Percentiles rank a stretch among this genome's conserved stretches.
Evolutionary conservation across 2,888 invertebrate species (phyloP).

Genomic region (Volucella bombylans): DNA sequence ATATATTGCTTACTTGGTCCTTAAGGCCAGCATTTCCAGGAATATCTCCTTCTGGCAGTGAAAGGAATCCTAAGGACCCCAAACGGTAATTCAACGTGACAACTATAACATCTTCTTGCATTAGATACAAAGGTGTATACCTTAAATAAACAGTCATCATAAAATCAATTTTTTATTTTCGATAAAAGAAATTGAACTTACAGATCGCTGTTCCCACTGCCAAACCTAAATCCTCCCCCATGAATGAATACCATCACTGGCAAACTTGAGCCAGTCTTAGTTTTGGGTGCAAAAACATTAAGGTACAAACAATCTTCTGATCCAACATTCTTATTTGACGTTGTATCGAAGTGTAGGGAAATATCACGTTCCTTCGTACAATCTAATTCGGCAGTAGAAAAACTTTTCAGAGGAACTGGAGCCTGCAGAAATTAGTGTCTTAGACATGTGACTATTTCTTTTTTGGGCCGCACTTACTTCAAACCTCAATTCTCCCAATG

Average conservation of each 20-base stretch:
- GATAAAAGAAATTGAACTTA: constrained; percentile 63
- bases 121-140: constrained; percentile 79
- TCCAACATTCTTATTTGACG: constrained; percentile 76
- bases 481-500: constrained; percentile 82
- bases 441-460: not conserved
- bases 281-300: constrained; percentile 80
- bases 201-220: constrained; percentile 79
- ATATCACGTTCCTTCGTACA: constrained; percentile 79
- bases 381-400: constrained; percentile 78
- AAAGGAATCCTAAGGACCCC: constrained; percentile 80
- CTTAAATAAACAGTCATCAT: constrained; percentile 71
- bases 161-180: not conserved
- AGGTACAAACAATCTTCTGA: constrained; percentile 81
- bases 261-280: constrained; percentile 69
- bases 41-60: constrained; percentile 79
- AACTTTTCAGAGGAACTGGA: constrained; percentile 79
- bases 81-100: constrained; percentile 81
- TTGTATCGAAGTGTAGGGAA: constrained; percentile 79
- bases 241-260: constrained; percentile 82
- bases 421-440: constrained; percentile 75
- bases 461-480: constrained; percentile 76
- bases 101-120: constrained; percentile 80
- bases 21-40: constrained; percentile 81
- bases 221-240: constrained; percentile 80
- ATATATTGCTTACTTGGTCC: not conserved